These are phyloP conservation scores for Punctoribates punctum DNA, from an alignment of 2,888 invertebrate genomes.

Conservation along the genomic window DNA sequence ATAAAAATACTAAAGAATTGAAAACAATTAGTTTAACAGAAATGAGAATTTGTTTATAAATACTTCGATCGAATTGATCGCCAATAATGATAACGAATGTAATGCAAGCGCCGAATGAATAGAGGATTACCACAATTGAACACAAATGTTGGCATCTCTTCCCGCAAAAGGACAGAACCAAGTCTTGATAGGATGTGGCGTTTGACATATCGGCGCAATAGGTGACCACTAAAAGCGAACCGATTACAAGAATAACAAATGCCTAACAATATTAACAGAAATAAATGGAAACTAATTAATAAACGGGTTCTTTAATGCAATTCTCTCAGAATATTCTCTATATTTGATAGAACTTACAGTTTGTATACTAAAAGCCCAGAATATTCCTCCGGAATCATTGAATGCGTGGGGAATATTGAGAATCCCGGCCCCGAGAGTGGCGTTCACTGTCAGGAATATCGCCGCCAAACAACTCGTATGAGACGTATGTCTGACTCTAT, in stretches of 20 bases:
- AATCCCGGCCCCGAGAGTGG: slow-evolving; percentile 61
- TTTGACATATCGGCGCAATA: slow-evolving; percentile 58
- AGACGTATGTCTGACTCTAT: neutral
- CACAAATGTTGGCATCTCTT: slow-evolving; percentile 50
- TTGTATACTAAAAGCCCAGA: slow-evolving; percentile 59
- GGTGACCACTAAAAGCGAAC: slow-evolving; percentile 59
- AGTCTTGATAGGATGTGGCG: slow-evolving; percentile 53
- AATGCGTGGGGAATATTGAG: slow-evolving; percentile 64
- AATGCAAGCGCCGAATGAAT: slow-evolving; percentile 63
- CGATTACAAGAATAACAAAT: slow-evolving; percentile 56
- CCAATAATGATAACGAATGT: slow-evolving; percentile 64
- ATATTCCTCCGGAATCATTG: slow-evolving; percentile 60
- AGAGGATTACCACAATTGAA: slow-evolving; percentile 57
- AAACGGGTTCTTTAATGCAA: too few species aligned
- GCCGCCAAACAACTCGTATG: slow-evolving; percentile 40
- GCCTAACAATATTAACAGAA: slow-evolving; percentile 51
- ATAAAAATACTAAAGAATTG: slow-evolving; percentile 55
- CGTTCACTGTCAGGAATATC: slow-evolving; percentile 56
- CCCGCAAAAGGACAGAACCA: slow-evolving; percentile 47
- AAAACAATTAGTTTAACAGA: neutral
- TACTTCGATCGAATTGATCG: slow-evolving; percentile 60
- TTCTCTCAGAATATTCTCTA: too few species aligned
- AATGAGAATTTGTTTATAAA: neutral
- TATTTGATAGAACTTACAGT: slow-evolving; percentile 52
- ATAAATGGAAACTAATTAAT: neutral